Percentiles rank a stretch among this genome's conserved stretches.
These are phyloP conservation scores for Phymastichus coffea DNA, from an alignment of 1,140 invertebrate species.

Conservation along the genomic window DNA sequence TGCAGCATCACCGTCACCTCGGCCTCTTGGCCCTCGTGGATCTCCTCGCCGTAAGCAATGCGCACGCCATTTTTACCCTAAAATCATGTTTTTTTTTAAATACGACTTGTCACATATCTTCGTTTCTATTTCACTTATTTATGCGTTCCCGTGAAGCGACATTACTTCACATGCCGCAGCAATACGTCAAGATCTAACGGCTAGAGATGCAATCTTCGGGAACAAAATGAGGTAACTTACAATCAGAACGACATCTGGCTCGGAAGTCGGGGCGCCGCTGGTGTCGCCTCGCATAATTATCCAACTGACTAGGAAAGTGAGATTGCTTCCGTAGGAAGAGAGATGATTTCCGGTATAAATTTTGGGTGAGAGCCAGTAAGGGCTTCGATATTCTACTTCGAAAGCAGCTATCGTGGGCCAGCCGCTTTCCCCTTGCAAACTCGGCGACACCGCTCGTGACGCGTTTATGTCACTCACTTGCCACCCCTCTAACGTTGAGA, in stretches of 20 bases:
- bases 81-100: too few relatives aligned
- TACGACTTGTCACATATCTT: too few relatives aligned
- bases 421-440: constrained; percentile 58
- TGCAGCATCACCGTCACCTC: constrained; percentile 65
- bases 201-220: too few relatives aligned
- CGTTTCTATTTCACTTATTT: too few relatives aligned
- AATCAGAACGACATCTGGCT: constrained; percentile 84
- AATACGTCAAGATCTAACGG: too few relatives aligned
- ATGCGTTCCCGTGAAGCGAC: too few relatives aligned
- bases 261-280: constrained; percentile 78
- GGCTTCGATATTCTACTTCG: constrained; percentile 72
- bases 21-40: constrained; percentile 61
- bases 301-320: constrained; percentile 80
- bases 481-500: constrained; percentile 66
- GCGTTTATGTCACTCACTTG: constrained; percentile 64
- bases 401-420: constrained; percentile 63
- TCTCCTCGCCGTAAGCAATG: constrained; percentile 71
- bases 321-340: constrained; percentile 80
- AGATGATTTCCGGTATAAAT: constrained; percentile 73
- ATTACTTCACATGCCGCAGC: background rate
- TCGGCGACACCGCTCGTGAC: constrained; percentile 54
- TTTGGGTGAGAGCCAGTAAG: constrained; percentile 87
- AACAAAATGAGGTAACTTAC: constrained; percentile 62
- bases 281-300: constrained; percentile 84
- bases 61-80: constrained; percentile 68